These are phyloP conservation scores for Eriosoma lanigerum DNA, from an alignment of 1,140 invertebrate genomes.

Conservation along the genomic window DNA sequence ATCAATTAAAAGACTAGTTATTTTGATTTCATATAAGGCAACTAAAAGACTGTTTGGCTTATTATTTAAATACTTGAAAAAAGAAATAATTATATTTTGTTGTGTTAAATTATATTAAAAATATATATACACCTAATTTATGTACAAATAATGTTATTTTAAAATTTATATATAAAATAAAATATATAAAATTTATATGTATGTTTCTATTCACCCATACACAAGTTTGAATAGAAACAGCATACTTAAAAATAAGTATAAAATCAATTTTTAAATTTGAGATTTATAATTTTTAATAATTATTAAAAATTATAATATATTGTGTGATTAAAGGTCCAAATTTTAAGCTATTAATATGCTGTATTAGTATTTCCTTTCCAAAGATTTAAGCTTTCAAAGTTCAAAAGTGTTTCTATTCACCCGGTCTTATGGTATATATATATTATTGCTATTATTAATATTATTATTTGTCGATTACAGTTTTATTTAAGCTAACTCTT, in stretches of 20 bases:
- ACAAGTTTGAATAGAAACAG: background rate
- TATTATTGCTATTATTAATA: no score
- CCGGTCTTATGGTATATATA: background rate
- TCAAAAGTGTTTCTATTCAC: constrained; percentile 1
- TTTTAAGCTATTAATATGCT: no score
- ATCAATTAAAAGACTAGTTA: no score
- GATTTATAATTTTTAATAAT: background rate
- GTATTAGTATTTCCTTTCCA: background rate
- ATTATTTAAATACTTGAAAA: background rate
- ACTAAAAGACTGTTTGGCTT: background rate
- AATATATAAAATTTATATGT: background rate
- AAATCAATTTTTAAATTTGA: background rate
- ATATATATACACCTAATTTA: no score
- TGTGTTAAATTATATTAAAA: no score
- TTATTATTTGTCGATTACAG: no score
- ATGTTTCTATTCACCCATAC: background rate
- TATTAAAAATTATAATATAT: no score
- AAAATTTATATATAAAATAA: background rate
- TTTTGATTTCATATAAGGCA: no score
- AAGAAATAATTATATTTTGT: no score
- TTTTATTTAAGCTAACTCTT: no score
- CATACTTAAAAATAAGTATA: background rate
- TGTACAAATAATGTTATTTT: no score
- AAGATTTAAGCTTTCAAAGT: background rate
- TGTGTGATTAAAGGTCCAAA: background rate